Percentiles rank a stretch among this genome's conserved stretches.
phyloP scores from a whole-genome alignment of 2,888 invertebrate species.

The Rhingia campestris region DNA sequence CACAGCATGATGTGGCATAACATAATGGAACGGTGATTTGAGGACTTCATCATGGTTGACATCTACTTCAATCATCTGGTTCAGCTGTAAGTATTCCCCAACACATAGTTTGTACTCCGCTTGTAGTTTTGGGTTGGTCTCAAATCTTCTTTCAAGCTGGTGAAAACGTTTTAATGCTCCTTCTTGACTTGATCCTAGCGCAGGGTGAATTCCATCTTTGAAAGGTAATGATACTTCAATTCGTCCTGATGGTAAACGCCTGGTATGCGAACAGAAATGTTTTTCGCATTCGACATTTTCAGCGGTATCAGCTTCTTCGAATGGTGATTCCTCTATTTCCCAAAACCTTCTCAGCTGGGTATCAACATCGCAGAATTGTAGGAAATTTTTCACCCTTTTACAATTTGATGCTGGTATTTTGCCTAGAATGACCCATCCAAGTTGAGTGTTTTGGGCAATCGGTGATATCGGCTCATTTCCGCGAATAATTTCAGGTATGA shows the following conservation, averaged over 20 bases:
- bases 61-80: conserved; percentile 29
- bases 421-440: conserved; percentile 30
- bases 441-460: conserved; percentile 32
- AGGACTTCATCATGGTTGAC: conserved; percentile 12
- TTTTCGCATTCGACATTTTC: conserved; percentile 3
- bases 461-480: conserved; percentile 13
- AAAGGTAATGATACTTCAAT: conserved; percentile 34
- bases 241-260: conserved; percentile 18
- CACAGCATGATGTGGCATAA: conserved; percentile 31
- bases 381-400: background rate
- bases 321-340: conserved; percentile 20
- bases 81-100: conserved; percentile 16
- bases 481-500: conserved; percentile 20
- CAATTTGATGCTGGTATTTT: conserved; percentile 1
- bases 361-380: background rate
- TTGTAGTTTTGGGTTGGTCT: conserved; percentile 3
- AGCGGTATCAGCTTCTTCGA: background rate
- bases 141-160: conserved; percentile 6
- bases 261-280: conserved; percentile 2
- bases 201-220: conserved; percentile 7
- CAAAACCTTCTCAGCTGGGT: conserved; percentile 26
- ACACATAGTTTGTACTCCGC: conserved; percentile 5
- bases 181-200: conserved; percentile 5
- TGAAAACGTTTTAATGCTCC: conserved; percentile 10
- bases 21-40: conserved; percentile 22